These are phyloP conservation scores for Dryas iulia DNA, from an alignment of 1,140 invertebrate species.

Conservation along the genomic window DNA sequence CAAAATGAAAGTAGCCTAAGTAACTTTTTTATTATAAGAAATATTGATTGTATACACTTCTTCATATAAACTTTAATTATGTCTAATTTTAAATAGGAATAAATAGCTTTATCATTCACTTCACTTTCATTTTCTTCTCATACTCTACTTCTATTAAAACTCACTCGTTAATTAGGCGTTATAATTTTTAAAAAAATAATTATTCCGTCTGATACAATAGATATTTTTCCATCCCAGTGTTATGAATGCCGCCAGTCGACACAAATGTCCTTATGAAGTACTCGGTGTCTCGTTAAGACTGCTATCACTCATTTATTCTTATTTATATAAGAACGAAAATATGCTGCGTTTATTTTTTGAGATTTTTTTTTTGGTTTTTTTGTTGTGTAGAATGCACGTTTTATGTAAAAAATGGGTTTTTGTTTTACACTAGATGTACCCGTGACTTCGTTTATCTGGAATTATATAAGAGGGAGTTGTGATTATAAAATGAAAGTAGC, in stretches of 20 bases:
- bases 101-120: too few species aligned
- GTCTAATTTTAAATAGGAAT: too few species aligned
- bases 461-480: too few species aligned
- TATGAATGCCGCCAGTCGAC: not conserved
- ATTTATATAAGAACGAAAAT: not conserved
- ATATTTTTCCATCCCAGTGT: not conserved
- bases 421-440: too few species aligned
- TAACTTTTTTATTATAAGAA: too few species aligned
- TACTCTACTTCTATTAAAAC: not conserved
- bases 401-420: not conserved
- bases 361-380: too few species aligned
- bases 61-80: too few species aligned
- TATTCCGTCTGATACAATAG: not conserved
- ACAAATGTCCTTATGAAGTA: not conserved
- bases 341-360: conserved; percentile 1
- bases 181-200: too few species aligned
- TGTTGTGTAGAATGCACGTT: not conserved
- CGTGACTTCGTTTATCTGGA: too few species aligned
- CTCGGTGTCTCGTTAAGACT: not conserved
- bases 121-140: not conserved
- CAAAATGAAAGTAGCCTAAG: too few species aligned
- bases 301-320: not conserved
- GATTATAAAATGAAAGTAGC: too few species aligned
- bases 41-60: too few species aligned
- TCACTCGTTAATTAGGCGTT: not conserved